A percentile compares a stretch with the other conserved stretches of the same genome.
Evolutionary conservation across 2,888 invertebrate species (phyloP).

Genomic region (Toxonevra muliebris): DNA sequence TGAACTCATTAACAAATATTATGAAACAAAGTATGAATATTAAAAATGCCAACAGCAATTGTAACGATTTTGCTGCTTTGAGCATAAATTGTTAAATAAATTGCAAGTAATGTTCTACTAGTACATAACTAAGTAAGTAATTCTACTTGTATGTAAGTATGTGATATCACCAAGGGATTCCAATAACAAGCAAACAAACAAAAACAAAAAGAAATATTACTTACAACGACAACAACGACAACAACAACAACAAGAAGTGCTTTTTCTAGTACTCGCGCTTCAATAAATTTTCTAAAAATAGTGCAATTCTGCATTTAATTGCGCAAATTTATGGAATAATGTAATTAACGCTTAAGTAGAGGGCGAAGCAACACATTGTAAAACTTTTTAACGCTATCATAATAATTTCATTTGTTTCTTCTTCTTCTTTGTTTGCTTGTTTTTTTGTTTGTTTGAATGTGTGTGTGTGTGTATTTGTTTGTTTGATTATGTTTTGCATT

Average conservation of each 20-base stretch:
- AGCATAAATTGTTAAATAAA: no score
- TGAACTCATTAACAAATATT: no score
- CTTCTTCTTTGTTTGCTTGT: not conserved
- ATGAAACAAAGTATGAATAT: no score
- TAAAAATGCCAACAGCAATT: no score
- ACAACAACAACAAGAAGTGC: slow-evolving; percentile 24
- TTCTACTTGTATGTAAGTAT: not conserved
- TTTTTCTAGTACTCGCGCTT: not conserved
- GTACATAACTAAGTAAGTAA: no score
- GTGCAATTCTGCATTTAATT: slow-evolving; percentile 40
- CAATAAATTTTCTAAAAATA: slow-evolving; percentile 14
- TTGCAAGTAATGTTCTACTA: no score
- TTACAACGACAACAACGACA: slow-evolving; percentile 12
- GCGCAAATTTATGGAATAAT: slow-evolving; percentile 53
- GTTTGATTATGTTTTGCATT: slow-evolving; percentile 17
- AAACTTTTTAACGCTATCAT: slow-evolving; percentile 36
- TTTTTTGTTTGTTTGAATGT: not conserved
- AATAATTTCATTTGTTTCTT: slow-evolving; percentile 35
- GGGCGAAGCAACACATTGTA: slow-evolving; percentile 41
- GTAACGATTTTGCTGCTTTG: no score
- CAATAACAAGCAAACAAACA: slow-evolving; percentile 1
- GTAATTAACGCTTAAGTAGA: slow-evolving; percentile 51
- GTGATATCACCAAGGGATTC: slow-evolving; percentile 3
- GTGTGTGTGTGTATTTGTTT: not conserved
- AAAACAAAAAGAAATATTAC: not conserved